Base-by-base conservation (phyloP, 2,888 invertebrate genomes). In the Chrysolina haemoptera region DNA sequence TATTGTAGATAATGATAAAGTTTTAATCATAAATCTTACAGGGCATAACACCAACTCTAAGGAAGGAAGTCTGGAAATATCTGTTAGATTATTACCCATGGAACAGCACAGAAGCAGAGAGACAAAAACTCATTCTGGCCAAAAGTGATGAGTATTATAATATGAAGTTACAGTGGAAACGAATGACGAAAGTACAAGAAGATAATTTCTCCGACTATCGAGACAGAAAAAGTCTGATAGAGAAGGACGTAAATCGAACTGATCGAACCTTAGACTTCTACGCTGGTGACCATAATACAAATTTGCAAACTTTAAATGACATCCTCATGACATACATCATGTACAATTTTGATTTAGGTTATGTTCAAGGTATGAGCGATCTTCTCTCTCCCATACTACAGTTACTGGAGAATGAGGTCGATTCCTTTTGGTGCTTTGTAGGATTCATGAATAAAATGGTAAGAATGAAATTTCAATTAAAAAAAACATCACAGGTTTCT, bases 361-460 rank as follows among this genome's bases (percentile, higher is more conserved):
- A 96, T 83, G 96, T 96, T 1, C 96, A 96, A 88, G 99, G 99
- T 22, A 99, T 99, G 99, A 98, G 97, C 83, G 99, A 99, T 88
- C 90, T 99, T 67, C 88, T 99, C 70, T 96, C 98, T 8, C 99
- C 99, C 0, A 93, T 99, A 82, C 89, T 99, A 70, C 92, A 94
- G 84, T 90, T 98, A 62, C 91, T 98, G 90, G 93, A 94, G 78
- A 94, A 97, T 85, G 99, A 99, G 88, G 96, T 96, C 3, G 98
- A 99, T 86, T 94, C 97, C 0, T 99, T 99, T 89, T 99, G 99
- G 99, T 98, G 98, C 88, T 99, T 99, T 87, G 98, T 96, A 48
- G 98, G 98, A 10, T 96, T 98, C 83, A 99, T 99, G 98, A 94
- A 98, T 74, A 93, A 93, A 90, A 94, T 99, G 87, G 97, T 96